A percentile compares a stretch with the other conserved stretches of the same genome.
phyloP scores from a whole-genome alignment of 2,797 vertebrate species.

The Rhinatrema bivittatum region DNA sequence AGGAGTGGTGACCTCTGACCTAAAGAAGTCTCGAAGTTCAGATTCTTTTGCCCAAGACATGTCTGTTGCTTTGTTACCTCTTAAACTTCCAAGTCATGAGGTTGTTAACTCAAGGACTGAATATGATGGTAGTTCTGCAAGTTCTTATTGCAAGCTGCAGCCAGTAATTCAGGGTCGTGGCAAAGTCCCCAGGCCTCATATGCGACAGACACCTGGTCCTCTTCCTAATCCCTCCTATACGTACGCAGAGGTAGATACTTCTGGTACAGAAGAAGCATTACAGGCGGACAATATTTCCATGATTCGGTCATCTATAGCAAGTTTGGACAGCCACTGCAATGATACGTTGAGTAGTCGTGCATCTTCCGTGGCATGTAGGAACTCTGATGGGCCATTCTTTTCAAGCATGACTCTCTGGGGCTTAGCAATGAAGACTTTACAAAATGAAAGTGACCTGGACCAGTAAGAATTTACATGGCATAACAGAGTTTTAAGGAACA shows the following conservation, averaged over 20 bases:
- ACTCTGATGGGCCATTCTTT: constrained; percentile 72
- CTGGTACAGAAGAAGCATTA: constrained; percentile 33
- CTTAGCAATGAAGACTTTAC: constrained; percentile 85
- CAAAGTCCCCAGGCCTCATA: constrained; percentile 52
- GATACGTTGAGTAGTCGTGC: constrained; percentile 45
- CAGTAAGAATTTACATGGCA: constrained; percentile 37
- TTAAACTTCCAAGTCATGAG: constrained; percentile 44
- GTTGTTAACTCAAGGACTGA: constrained; percentile 14
- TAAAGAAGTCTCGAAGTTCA: constrained; percentile 42
- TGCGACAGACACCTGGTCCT: constrained; percentile 42
- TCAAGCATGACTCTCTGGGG: constrained; percentile 87
- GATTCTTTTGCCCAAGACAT: constrained; percentile 51
- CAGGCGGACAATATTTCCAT: constrained; percentile 30
- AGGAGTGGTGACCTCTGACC: constrained; percentile 31
- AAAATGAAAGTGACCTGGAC: constrained; percentile 75
- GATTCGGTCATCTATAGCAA: constrained; percentile 53
- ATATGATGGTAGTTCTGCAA: constrained; percentile 9
- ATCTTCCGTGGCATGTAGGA: constrained; percentile 43
- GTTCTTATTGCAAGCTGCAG: constrained; percentile 65
- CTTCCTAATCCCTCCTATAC: too few species aligned
- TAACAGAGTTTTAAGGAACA: not conserved
- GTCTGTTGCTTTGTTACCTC: constrained; percentile 37
- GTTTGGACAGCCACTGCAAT: constrained; percentile 52
- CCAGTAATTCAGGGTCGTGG: constrained; percentile 49
- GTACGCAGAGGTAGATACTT: constrained; percentile 34